Base-by-base conservation (phyloP, 2,888 invertebrate species). In the Kryphioiulus occultus region DNA sequence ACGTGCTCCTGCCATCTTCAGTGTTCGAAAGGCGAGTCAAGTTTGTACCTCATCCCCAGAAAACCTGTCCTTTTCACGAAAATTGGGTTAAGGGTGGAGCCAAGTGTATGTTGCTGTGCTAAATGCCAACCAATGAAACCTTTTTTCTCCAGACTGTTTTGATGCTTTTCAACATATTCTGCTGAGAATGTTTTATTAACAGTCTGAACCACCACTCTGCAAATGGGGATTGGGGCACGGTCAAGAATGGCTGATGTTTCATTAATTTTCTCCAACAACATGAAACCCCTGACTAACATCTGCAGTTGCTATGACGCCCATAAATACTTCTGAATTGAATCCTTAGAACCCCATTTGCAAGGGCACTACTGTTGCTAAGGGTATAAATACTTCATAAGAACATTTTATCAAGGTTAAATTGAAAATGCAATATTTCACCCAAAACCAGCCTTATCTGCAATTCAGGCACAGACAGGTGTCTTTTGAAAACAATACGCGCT, bases 11-110 rank as follows among this genome's bases (percentile, higher is more conserved):
- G 30, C 78, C 78, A 78, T 78, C 78, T 78, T 78, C 30, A 15
- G 30, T 17, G 30, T 78, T 32, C 17, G 78, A 78, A 78, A 78
- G 30, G 78, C 26, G 78, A 78, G 78, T 30, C 30, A 10, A 30
- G 78, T 78, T 30, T 78, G 78, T 30, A 26, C 78, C 78, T 78
- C 78, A 78, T 15, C 26, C 30, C 30, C 30, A 78, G 30, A 78
- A 78, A 78, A 78, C 78, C 78, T 78, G 78, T 78, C 78, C 78
- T 78, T 78, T 78, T 15, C 30, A 78, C 12, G 17, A 78, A 78
- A 78, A 78, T 78, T 78, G 78, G 78, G 78, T 78, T 78, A 78
- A 78, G 30, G 78, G 78, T 78, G 78, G 78, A 78, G 78, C 78
- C 78, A 32, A 32, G 17, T 32, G 5, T 0, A 15, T 4, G 78